Evolutionary conservation across 2,888 invertebrate species (phyloP).

Genomic region (Orthonevra nobilis): DNA sequence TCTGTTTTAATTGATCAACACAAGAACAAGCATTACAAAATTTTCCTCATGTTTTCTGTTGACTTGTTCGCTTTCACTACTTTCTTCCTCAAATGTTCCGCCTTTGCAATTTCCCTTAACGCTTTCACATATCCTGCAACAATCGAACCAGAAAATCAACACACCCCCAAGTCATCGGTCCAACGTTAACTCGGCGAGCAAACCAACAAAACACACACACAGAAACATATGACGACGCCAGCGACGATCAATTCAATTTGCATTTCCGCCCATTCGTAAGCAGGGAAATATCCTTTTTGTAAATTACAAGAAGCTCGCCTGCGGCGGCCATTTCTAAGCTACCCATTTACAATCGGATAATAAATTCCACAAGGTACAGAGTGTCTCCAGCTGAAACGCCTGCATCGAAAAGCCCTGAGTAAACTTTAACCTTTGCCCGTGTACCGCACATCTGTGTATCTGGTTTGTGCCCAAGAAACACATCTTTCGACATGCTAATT

Average conservation of each 20-base stretch:
- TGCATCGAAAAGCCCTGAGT: slow-evolving; percentile 34
- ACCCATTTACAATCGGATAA: slow-evolving; percentile 52
- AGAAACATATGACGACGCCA: too few species aligned
- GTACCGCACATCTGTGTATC: too few species aligned
- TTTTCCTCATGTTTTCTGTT: too few species aligned
- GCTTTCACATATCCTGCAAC: not conserved
- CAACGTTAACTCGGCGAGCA: not conserved
- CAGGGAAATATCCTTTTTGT: slow-evolving; percentile 60
- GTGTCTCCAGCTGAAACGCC: slow-evolving; percentile 24
- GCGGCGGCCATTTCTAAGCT: slow-evolving; percentile 32
- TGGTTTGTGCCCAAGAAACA: slow-evolving; percentile 32
- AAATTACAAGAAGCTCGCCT: slow-evolving; percentile 50
- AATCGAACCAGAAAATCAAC: slow-evolving; percentile 5
- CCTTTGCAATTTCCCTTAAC: not conserved
- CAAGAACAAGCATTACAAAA: too few species aligned
- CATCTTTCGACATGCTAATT: slow-evolving; percentile 64
- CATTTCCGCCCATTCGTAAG: slow-evolving; percentile 53
- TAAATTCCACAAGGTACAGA: slow-evolving; percentile 58
- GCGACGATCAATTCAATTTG: slow-evolving; percentile 56
- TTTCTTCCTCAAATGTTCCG: too few species aligned
- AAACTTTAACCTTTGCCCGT: slow-evolving; percentile 64
- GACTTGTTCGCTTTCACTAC: too few species aligned
- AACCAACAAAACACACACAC: not conserved
- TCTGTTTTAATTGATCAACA: slow-evolving; percentile 7
- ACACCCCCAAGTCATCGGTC: not conserved